Base-by-base conservation (phyloP, 2,888 invertebrate genomes). In the Drosophila anomelani region DNA sequence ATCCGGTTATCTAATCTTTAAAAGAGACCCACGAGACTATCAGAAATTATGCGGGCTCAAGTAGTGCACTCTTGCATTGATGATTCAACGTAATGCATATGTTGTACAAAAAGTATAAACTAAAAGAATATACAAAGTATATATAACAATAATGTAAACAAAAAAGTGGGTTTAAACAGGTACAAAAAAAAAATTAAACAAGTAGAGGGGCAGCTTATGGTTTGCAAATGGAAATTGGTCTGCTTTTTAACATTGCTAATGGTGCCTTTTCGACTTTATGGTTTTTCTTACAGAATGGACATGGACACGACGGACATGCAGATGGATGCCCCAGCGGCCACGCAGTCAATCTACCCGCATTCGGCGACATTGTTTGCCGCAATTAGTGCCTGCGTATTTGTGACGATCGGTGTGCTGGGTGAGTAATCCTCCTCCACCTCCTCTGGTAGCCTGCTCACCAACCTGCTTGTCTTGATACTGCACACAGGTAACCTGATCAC, bases 401-500 rank as follows among this genome's bases (percentile, higher is more conserved):
- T 96, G 90, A 92, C 96, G 63, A 93, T 97, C 49, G 97, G 97
- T 72, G 95, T 97, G 71, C 93, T 96, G 70, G 97, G 97, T 97
- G 93, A 94, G 94, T 92, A 29, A 58, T 36, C 15, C 5, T n/a
- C 44, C 32, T 47, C 4, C 15, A 51, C 1, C 39, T n/a, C 17
- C 23, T 34, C 23, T 20, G 36, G n/a, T 4, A n/a, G 15, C 13
- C 36, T 32, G 10, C 8, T 6, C 36, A 20, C 54, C 47, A 49
- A 29, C 38, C 39, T 20, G 10, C 43, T 60, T 49, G 7, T 10
- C 15, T 20, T 12, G 26, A 23, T 20, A n/a, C 10, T 15, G 29
- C 20, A n/a, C 20, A 4, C 94, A 97, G 97, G 97, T 70, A 97
- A 97, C 93, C 93, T 96, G 44, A 94, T 97, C 75, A 97, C 97